These are phyloP conservation scores for Callosobruchus maculatus DNA, from an alignment of 2,888 invertebrate species.

Conservation along the genomic window DNA sequence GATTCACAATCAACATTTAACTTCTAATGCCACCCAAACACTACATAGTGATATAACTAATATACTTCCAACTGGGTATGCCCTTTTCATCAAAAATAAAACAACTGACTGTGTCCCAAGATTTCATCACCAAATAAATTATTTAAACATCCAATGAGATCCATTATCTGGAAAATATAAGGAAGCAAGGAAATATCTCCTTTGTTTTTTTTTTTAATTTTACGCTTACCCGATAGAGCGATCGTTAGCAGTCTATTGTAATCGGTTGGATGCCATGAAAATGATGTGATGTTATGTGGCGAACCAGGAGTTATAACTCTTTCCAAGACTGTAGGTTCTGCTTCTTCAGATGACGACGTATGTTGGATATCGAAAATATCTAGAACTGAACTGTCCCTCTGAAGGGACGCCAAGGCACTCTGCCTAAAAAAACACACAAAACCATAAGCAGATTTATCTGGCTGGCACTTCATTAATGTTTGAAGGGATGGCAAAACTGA, in stretches of 20 bases:
- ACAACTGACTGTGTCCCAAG: no score
- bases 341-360: slow-evolving; percentile 65
- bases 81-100: no score
- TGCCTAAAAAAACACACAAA: slow-evolving; percentile 47
- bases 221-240: slow-evolving; percentile 51
- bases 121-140: no score
- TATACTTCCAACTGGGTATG: no score
- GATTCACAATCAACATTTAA: no score
- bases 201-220: not conserved
- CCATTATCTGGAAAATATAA: not conserved
- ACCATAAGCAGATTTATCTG: no score
- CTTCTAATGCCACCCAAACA: no score
- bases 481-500: no score
- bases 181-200: not conserved
- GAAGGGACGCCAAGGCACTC: slow-evolving; percentile 76
- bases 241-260: slow-evolving; percentile 74
- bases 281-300: slow-evolving; percentile 61
- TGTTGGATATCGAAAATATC: slow-evolving; percentile 85
- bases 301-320: slow-evolving; percentile 57
- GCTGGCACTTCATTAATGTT: no score
- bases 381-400: slow-evolving; percentile 72
- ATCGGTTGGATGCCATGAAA: slow-evolving; percentile 84
- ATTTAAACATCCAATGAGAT: no score
- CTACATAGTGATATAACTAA: no score
- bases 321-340: slow-evolving; percentile 74